Evolutionary conservation across 1,140 invertebrate genomes (phyloP).

Genomic region (Calliphora vicina): DNA sequence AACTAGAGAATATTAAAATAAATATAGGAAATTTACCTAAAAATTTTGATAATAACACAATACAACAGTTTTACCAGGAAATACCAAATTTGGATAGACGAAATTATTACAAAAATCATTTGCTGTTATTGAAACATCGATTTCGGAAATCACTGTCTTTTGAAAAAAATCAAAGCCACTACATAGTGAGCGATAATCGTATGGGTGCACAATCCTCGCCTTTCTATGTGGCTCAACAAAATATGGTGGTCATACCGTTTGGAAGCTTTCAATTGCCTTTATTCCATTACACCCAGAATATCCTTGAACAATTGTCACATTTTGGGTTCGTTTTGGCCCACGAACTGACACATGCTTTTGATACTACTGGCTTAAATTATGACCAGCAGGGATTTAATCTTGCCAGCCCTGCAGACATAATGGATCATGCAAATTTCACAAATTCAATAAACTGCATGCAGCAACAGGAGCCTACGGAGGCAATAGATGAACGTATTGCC

Average conservation of each 20-base stretch:
- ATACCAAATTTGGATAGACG: background rate
- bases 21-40: background rate
- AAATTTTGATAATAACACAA: background rate
- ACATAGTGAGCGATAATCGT: background rate
- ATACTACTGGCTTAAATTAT: slow-evolving; percentile 14
- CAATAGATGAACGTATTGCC: slow-evolving; percentile 54
- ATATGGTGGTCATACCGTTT: slow-evolving; percentile 47
- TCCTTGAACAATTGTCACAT: slow-evolving; percentile 46
- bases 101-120: background rate
- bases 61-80: background rate
- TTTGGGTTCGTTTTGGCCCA: slow-evolving; percentile 51
- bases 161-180: background rate
- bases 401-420: slow-evolving; percentile 7
- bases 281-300: slow-evolving; percentile 39
- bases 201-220: background rate
- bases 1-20: background rate
- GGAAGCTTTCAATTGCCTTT: slow-evolving; percentile 48
- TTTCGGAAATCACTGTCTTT: background rate
- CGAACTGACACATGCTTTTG: slow-evolving; percentile 50
- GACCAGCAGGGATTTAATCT: slow-evolving; percentile 41
- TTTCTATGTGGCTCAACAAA: slow-evolving; percentile 43
- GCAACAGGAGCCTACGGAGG: slow-evolving; percentile 38
- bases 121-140: background rate
- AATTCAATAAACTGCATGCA: slow-evolving; percentile 41
- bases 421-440: background rate